These are phyloP conservation scores for Phasianus colchicus DNA, from an alignment of 2,113 vertebrate genomes.

Conservation along the genomic window DNA sequence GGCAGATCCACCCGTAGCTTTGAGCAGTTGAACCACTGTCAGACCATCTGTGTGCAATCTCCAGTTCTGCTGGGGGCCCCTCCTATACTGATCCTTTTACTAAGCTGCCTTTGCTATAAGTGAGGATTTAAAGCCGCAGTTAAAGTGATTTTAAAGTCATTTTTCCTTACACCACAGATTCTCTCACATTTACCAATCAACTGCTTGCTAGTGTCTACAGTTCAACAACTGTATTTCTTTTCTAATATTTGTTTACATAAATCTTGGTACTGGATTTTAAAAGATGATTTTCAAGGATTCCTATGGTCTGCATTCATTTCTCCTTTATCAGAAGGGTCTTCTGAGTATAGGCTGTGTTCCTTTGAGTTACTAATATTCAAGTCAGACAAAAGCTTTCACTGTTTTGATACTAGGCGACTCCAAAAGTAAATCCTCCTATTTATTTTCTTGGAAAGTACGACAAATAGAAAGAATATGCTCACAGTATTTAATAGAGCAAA, in stretches of 20 bases:
- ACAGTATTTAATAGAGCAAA: no score
- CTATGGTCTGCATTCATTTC: not conserved
- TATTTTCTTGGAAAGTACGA: no score
- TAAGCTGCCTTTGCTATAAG: not conserved
- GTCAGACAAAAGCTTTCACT: not conserved
- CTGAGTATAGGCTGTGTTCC: not conserved
- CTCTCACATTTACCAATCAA: not conserved
- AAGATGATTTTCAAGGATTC: not conserved
- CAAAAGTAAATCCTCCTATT: no score
- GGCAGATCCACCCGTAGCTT: not conserved
- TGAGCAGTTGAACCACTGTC: not conserved
- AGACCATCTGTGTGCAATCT: not conserved
- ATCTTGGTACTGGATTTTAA: not conserved
- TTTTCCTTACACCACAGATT: not conserved
- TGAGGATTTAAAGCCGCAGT: not conserved
- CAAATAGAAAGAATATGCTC: no score
- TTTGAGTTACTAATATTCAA: not conserved
- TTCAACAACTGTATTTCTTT: not conserved
- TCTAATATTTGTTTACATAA: not conserved
- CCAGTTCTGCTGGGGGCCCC: not conserved
- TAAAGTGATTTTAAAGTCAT: not conserved
- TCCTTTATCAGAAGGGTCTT: not conserved
- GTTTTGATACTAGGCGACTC: not conserved
- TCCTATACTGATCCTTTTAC: not conserved
- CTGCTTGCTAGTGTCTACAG: slow-evolving; percentile 1